Evolutionary conservation across 1,140 invertebrate species (phyloP).

Genomic region (Tetramorium simillimum): DNA sequence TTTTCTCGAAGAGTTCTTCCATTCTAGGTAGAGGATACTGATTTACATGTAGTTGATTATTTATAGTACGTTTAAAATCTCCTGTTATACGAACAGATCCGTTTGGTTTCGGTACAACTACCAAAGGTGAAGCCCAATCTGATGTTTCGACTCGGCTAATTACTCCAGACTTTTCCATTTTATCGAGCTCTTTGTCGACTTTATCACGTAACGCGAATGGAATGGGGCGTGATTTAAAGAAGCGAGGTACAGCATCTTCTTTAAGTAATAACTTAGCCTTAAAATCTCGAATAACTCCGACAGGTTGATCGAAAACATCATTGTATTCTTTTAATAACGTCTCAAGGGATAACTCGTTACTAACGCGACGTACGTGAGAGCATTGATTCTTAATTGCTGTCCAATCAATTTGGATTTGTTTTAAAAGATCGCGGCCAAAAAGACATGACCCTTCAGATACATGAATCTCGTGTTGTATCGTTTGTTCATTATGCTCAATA

Average conservation of each 20-base stretch:
- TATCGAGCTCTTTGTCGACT: neutral
- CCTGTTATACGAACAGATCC: neutral
- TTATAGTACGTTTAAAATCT: neutral
- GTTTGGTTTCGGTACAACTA: neutral
- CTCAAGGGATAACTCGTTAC: neutral
- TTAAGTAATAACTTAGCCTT: neutral
- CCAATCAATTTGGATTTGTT: neutral
- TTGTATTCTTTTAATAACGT: neutral
- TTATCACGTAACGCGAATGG: neutral
- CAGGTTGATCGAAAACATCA: slow-evolving; percentile 5
- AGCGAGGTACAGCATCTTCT: neutral
- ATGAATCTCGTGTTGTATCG: neutral
- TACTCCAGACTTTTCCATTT: neutral
- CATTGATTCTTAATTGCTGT: neutral
- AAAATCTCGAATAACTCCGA: neutral
- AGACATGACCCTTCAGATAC: neutral
- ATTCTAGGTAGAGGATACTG: neutral
- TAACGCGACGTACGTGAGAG: neutral
- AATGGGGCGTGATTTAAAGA: neutral
- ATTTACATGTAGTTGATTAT: neutral
- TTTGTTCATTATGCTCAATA: neutral
- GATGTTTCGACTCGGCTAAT: neutral
- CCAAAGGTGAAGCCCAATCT: neutral
- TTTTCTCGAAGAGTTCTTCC: neutral
- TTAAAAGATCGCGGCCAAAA: neutral